These are phyloP conservation scores for Nannoperca australis DNA, from an alignment of 2,797 vertebrate genomes.

Conservation along the genomic window DNA sequence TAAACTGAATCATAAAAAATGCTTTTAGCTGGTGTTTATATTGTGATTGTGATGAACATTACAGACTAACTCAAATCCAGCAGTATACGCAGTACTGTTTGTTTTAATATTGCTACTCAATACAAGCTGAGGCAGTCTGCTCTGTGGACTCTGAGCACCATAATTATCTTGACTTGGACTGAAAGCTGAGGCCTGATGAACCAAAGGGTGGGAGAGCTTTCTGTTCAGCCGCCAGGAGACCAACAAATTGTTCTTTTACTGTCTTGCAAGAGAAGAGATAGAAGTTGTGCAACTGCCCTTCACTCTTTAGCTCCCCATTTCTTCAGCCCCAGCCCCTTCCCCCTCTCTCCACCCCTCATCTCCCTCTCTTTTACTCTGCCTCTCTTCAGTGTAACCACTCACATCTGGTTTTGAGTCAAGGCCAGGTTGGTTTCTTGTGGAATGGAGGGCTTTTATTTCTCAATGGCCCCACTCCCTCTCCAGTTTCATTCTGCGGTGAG, in stretches of 20 bases:
- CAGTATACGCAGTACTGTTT: slow-evolving; percentile 33
- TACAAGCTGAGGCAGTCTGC: slow-evolving; percentile 30
- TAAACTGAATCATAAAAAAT: slow-evolving; percentile 13
- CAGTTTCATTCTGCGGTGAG: slow-evolving; percentile 76
- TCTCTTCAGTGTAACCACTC: slow-evolving; percentile 71
- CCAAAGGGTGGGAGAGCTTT: slow-evolving; percentile 36
- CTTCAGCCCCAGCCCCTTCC: slow-evolving; percentile 55
- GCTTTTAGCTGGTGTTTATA: slow-evolving; percentile 27
- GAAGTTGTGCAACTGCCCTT: slow-evolving; percentile 70
- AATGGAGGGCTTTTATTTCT: slow-evolving; percentile 84
- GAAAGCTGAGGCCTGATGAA: slow-evolving; percentile 50
- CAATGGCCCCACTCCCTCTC: slow-evolving; percentile 79
- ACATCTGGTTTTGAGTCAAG: slow-evolving; percentile 87
- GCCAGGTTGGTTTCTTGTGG: slow-evolving; percentile 84
- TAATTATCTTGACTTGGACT: slow-evolving; percentile 57
- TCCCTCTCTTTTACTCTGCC: slow-evolving; percentile 57
- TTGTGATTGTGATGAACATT: slow-evolving; percentile 29
- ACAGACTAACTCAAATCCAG: slow-evolving; percentile 20
- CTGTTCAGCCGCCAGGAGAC: slow-evolving; percentile 42
- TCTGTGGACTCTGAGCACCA: slow-evolving; percentile 48
- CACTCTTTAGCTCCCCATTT: slow-evolving; percentile 47
- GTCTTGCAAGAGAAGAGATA: slow-evolving; percentile 62
- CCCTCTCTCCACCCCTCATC: slow-evolving; percentile 42
- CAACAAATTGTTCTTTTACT: slow-evolving; percentile 64
- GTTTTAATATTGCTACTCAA: slow-evolving; percentile 42